phyloP scores from a whole-genome alignment of 2,797 vertebrate species.

The Gambelia wislizenii region DNA sequence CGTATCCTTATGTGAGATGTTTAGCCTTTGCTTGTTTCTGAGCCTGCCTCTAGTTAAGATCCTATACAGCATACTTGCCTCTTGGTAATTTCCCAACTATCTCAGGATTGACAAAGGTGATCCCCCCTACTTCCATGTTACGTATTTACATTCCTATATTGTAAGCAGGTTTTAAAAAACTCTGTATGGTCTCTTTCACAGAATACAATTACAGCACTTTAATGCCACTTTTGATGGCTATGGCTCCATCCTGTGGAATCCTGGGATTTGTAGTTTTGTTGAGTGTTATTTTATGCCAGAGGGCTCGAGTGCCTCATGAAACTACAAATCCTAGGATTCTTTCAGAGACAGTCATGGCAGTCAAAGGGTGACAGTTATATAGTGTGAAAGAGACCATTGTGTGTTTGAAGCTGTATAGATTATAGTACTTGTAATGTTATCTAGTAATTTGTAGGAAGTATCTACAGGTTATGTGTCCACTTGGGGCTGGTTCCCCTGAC shows the following conservation, averaged over 20 bases:
- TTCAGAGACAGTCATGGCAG: too few relatives aligned
- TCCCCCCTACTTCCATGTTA: neutral
- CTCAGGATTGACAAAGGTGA: neutral
- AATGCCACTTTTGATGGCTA: too few relatives aligned
- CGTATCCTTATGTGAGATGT: neutral
- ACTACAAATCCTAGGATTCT: too few relatives aligned
- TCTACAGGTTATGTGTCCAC: neutral
- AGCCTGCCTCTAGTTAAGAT: neutral
- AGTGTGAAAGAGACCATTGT: neutral
- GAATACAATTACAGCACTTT: too few relatives aligned
- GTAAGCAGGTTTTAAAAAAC: neutral
- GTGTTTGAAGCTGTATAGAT: neutral
- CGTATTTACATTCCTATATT: neutral
- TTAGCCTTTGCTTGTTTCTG: slow-evolving; percentile 17
- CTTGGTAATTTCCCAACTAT: neutral
- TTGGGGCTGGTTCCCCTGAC: neutral
- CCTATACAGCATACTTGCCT: neutral
- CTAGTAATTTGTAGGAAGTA: neutral
- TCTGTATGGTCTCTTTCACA: neutral
- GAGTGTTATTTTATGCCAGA: too few relatives aligned
- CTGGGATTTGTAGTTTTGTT: too few relatives aligned
- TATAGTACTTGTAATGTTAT: neutral
- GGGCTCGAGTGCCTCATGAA: too few relatives aligned
- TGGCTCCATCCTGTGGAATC: too few relatives aligned
- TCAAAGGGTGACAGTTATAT: too few relatives aligned